phyloP scores from a whole-genome alignment of 2,888 invertebrate species.

The Neoaliturus tenellus region DNA sequence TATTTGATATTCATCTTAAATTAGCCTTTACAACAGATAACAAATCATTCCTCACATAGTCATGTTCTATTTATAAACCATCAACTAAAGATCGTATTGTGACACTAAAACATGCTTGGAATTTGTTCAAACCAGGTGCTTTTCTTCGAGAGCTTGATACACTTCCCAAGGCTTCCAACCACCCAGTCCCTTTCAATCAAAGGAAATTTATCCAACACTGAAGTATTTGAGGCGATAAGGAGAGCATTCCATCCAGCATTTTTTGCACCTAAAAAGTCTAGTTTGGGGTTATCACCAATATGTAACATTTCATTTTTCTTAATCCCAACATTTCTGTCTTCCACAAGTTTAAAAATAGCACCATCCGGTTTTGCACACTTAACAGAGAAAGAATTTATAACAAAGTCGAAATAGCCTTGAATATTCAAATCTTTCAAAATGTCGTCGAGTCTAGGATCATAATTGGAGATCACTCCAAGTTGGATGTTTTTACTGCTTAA shows the following conservation, averaged over 20 bases:
- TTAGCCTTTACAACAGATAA: too few species aligned
- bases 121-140: neutral
- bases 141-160: slow-evolving; percentile 1
- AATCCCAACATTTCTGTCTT: slow-evolving; percentile 71
- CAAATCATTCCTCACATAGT: too few species aligned
- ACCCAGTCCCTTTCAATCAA: slow-evolving; percentile 7
- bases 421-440: slow-evolving; percentile 82
- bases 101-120: too few species aligned
- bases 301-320: slow-evolving; percentile 83
- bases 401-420: slow-evolving; percentile 85
- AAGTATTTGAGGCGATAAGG: slow-evolving; percentile 68
- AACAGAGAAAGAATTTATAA: slow-evolving; percentile 85
- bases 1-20: too few species aligned
- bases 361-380: slow-evolving; percentile 85
- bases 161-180: neutral
- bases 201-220: neutral
- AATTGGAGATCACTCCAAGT: slow-evolving; percentile 91
- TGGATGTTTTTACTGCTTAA: slow-evolving; percentile 74
- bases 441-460: slow-evolving; percentile 86
- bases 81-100: too few species aligned
- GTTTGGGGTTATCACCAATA: slow-evolving; percentile 85
- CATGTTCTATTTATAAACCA: too few species aligned
- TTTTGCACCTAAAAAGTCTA: slow-evolving; percentile 88
- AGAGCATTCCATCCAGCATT: slow-evolving; percentile 86
- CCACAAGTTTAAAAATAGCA: slow-evolving; percentile 81